phyloP scores from a whole-genome alignment of 30 jellyfish, hydroid and myxozoan species.

The Chironex yamaguchii region DNA sequence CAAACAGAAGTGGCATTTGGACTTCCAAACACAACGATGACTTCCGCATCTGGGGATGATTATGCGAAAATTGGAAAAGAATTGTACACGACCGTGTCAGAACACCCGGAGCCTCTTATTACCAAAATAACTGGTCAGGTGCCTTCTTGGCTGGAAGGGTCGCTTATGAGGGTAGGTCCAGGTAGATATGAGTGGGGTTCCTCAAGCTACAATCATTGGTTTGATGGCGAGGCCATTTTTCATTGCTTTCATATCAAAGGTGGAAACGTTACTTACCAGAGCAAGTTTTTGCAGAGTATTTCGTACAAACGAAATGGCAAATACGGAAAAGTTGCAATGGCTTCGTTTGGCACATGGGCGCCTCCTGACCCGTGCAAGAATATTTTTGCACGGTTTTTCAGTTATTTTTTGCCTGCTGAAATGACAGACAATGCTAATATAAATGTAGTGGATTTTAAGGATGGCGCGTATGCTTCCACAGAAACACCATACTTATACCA shows the following conservation, averaged over 20 bases:
- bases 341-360: slow-evolving; percentile 73
- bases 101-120: slow-evolving; percentile 27
- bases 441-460: slow-evolving; percentile 55
- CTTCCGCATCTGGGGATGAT: too few species aligned
- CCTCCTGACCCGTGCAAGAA: slow-evolving; percentile 83
- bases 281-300: slow-evolving; percentile 57
- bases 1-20: neutral
- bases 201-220: slow-evolving; percentile 61
- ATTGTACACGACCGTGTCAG: slow-evolving; percentile 33
- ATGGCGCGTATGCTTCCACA: slow-evolving; percentile 58
- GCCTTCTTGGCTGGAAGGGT: slow-evolving; percentile 72
- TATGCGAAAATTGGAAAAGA: slow-evolving; percentile 62
- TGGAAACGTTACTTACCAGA: slow-evolving; percentile 51
- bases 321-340: slow-evolving; percentile 46
- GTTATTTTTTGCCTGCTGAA: slow-evolving; percentile 65
- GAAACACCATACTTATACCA: slow-evolving; percentile 63
- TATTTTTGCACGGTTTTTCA: slow-evolving; percentile 65
- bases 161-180: slow-evolving; percentile 66
- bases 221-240: slow-evolving; percentile 58
- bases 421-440: slow-evolving; percentile 66
- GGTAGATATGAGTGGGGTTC: slow-evolving; percentile 78
- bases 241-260: slow-evolving; percentile 29
- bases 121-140: slow-evolving; percentile 49
- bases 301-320: slow-evolving; percentile 48
- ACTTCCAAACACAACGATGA: neutral